These are phyloP conservation scores for Ancistrus triradiatus DNA, from an alignment of 2,113 vertebrate genomes.

Conservation along the genomic window DNA sequence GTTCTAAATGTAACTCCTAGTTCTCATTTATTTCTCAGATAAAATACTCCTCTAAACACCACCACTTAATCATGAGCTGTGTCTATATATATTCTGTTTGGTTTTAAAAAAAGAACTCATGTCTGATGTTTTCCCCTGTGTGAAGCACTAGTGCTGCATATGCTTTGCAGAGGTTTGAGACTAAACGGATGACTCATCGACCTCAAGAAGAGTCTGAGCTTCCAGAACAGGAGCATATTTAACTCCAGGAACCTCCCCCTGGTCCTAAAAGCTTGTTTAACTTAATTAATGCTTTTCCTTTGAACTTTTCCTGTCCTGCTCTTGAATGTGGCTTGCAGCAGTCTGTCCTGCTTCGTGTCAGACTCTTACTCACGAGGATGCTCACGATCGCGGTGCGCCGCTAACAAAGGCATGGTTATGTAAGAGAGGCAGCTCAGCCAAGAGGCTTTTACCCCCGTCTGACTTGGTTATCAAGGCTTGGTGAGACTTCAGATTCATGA, in stretches of 20 bases:
- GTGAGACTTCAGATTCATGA: background rate
- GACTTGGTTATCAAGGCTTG: background rate
- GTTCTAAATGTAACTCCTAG: too few species aligned
- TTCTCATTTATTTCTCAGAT: too few species aligned
- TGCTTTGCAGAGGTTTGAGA: slow-evolving; percentile 20
- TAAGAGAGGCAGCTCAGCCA: slow-evolving; percentile 23
- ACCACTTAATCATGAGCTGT: too few species aligned
- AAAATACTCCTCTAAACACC: too few species aligned
- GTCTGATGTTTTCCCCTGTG: background rate
- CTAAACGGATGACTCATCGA: slow-evolving; percentile 19
- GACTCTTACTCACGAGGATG: slow-evolving; percentile 6
- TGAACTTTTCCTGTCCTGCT: slow-evolving; percentile 12
- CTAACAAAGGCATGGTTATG: slow-evolving; percentile 19
- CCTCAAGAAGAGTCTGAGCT: background rate
- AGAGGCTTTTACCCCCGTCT: slow-evolving; percentile 19
- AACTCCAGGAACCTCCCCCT: background rate
- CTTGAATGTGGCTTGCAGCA: slow-evolving; percentile 10
- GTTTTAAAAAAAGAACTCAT: background rate
- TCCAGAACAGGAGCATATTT: background rate
- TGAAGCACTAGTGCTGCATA: background rate
- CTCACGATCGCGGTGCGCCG: background rate
- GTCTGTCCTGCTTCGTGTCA: slow-evolving; percentile 13
- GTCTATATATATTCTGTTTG: too few species aligned
- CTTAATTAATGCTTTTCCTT: slow-evolving; percentile 17
- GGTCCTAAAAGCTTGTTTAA: slow-evolving; percentile 21